Percentiles rank a stretch among this genome's conserved stretches.
phyloP scores from a whole-genome alignment of 2,113 vertebrate species.

The Oryzias curvinotus region DNA sequence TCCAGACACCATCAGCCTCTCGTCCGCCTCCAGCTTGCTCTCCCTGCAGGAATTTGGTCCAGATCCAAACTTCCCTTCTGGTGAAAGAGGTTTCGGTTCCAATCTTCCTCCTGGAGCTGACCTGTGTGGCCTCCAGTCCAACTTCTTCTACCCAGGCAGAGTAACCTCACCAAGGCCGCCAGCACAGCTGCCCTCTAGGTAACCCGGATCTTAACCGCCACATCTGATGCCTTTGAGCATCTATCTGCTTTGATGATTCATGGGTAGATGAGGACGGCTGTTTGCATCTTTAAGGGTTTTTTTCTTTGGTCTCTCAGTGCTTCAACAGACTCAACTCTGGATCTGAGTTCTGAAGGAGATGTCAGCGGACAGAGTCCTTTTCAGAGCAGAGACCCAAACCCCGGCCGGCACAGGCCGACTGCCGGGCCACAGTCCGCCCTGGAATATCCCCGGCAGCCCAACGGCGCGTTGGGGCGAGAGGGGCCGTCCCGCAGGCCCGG shows the following conservation, averaged over 20 bases:
- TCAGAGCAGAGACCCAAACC: background rate
- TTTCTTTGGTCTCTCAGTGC: conserved; percentile 4
- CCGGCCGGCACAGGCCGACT: background rate
- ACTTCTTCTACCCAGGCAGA: conserved; percentile 63
- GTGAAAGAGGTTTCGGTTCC: conserved; percentile 46
- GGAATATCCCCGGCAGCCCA: conserved; percentile 42
- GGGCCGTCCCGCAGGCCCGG: conserved; percentile 56
- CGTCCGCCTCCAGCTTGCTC: conserved; percentile 82
- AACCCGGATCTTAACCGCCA: background rate
- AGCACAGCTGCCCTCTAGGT: conserved; percentile 23
- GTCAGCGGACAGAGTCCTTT: conserved; percentile 12
- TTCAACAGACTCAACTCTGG: conserved; percentile 9
- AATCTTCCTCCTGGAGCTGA: conserved; percentile 65
- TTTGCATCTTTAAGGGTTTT: too few species aligned
- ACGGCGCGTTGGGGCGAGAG: conserved; percentile 52
- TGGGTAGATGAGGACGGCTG: too few species aligned
- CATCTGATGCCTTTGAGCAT: background rate
- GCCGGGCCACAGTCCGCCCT: conserved; percentile 3
- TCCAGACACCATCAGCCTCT: conserved; percentile 77
- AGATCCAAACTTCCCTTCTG: conserved; percentile 35
- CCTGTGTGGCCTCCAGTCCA: conserved; percentile 45
- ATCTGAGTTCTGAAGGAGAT: conserved; percentile 8
- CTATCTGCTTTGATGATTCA: background rate
- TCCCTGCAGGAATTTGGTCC: conserved; percentile 83
- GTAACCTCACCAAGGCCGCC: conserved; percentile 56